Conservation (phyloP, 2,113 vertebrate genomes). For the Neogale vison region DNA sequence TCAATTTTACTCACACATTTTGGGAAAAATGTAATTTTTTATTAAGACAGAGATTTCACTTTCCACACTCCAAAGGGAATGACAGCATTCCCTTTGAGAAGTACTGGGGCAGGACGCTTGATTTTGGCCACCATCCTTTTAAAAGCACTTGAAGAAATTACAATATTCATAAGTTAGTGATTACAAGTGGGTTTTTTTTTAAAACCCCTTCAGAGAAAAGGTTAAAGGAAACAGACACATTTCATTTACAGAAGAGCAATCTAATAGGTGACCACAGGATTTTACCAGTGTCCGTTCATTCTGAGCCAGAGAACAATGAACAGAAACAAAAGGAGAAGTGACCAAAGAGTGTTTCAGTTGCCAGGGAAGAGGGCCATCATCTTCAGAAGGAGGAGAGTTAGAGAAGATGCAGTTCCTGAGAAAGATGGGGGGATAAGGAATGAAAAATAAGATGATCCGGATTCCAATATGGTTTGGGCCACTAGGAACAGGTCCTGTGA, state of each 20-base stretch:
- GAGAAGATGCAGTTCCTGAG: background rate
- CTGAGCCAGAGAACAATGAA: background rate
- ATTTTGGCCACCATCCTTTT: background rate
- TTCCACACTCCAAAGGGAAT: background rate
- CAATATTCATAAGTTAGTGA: background rate
- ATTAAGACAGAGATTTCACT: background rate
- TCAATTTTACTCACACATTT: background rate
- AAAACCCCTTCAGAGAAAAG: background rate
- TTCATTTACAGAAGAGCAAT: background rate
- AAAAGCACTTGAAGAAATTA: background rate
- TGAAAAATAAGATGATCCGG: background rate
- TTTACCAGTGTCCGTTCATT: background rate
- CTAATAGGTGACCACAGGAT: background rate
- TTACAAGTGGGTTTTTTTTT: background rate
- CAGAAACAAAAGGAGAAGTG: background rate
- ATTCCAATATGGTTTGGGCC: background rate
- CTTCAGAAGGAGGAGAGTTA: background rate
- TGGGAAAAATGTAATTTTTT: background rate
- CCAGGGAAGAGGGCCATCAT: background rate
- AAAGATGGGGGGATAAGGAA: background rate
- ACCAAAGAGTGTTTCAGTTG: background rate
- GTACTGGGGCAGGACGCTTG: background rate
- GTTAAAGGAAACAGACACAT: background rate
- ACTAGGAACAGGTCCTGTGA: background rate
- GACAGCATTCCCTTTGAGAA: background rate